Conservation (phyloP, 2,888 invertebrate species). For the Gasteruption jaculator region DNA sequence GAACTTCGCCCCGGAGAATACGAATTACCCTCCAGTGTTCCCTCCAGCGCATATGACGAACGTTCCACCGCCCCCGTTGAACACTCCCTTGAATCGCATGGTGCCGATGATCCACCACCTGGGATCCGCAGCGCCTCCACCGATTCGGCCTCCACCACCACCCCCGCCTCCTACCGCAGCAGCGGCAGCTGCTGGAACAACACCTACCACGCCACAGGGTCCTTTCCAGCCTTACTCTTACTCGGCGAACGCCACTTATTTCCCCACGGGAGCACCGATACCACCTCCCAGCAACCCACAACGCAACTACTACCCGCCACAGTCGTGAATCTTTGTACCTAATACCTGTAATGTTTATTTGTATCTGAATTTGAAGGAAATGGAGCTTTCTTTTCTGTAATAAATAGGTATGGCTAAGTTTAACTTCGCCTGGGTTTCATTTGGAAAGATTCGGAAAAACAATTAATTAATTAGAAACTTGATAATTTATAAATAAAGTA, state of each 20-base stretch:
- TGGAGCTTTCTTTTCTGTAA: no score
- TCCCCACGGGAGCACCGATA: constrained; percentile 36
- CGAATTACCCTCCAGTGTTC: constrained; percentile 44
- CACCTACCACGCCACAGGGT: no score
- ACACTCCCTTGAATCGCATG: constrained; percentile 44
- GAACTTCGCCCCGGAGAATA: constrained; percentile 34
- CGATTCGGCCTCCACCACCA: constrained; percentile 35
- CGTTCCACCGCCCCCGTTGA: constrained; percentile 46
- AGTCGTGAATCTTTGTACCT: constrained; percentile 29
- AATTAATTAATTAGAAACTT: no score
- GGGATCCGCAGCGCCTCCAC: constrained; percentile 28
- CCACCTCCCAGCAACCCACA: constrained; percentile 37
- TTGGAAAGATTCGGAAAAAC: no score
- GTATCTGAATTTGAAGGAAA: no score
- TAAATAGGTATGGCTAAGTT: no score
- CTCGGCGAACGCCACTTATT: constrained; percentile 41
- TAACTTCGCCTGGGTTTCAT: no score
- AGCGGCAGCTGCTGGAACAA: no score
- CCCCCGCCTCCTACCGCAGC: constrained; percentile 31
- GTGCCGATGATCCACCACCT: constrained; percentile 39
- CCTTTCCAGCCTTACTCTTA: constrained; percentile 39
- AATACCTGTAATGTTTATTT: no score
- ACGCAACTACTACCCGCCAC: constrained; percentile 44
- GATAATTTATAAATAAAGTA: no score
- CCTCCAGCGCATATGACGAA: constrained; percentile 45